Conservation (phyloP, 1,140 invertebrate genomes). For the Apis laboriosa region DNA sequence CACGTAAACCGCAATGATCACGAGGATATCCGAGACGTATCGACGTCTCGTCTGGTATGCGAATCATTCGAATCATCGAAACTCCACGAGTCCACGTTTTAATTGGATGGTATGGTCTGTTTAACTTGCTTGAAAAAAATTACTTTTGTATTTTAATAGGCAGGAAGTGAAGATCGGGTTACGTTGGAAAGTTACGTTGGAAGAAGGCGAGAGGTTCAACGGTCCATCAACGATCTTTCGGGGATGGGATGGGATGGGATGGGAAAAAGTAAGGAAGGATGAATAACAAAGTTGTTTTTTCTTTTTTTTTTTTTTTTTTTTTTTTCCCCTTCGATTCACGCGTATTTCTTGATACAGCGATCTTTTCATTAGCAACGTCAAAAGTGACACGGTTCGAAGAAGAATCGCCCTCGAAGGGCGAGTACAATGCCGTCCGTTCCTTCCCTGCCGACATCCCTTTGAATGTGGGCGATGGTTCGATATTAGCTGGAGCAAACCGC, state of each 20-base stretch:
- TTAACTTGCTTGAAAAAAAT: too few species aligned
- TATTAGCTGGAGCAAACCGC: conserved; percentile 68
- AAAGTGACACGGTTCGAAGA: conserved; percentile 40
- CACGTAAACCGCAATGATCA: conserved; percentile 50
- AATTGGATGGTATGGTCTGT: background rate
- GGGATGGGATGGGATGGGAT: background rate
- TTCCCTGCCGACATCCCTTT: conserved; percentile 27
- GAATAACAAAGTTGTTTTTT: background rate
- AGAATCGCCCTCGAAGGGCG: conserved; percentile 34
- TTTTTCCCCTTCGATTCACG: background rate
- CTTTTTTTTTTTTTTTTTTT: background rate
- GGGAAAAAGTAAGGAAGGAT: background rate
- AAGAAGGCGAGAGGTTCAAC: too few species aligned
- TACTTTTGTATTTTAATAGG: too few species aligned
- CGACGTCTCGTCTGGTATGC: conserved; percentile 34
- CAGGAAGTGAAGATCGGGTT: too few species aligned
- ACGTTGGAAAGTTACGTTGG: too few species aligned
- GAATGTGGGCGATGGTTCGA: conserved; percentile 49
- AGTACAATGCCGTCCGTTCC: conserved; percentile 35
- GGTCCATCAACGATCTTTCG: background rate
- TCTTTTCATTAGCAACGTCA: conserved; percentile 47
- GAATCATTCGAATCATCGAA: background rate
- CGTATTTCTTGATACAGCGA: conserved; percentile 6
- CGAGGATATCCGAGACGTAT: conserved; percentile 32
- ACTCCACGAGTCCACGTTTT: background rate